Evolutionary conservation across 23 tunicate species (phyloP), one percentile per base, ranked within the genome.

Genomic region (Halocynthia aurantium): DNA sequence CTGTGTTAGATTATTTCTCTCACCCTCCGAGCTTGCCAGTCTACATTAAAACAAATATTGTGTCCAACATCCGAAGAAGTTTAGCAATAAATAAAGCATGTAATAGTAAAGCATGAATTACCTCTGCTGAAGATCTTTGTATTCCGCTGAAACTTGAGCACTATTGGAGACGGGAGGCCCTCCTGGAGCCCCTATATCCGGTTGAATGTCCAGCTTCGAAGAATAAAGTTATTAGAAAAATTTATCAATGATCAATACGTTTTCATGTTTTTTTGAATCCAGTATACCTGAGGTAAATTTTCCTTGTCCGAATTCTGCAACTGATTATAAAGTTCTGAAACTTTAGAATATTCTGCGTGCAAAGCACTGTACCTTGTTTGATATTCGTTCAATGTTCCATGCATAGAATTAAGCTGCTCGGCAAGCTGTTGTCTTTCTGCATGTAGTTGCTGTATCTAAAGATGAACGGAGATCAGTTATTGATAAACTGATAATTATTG

Each of bases 341-440:
- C 58, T 75, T 76, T 82, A 44, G 17, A 13, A 75, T 87, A 82
- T 65, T 82, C 83, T 22, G 76, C 51, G 52, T 77, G 86, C 51
- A 82, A 68, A 44, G 77, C 72, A 17, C 72, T 71, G 73, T 82
- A 87, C 50, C 85, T 81, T 51, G 72, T 54, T 62, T 87, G 86
- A 66, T 87, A 87, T 69, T 87, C 82, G 56, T 82, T 86, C 55
- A 82, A 52, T 21, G 73, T 68, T 31, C 51, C 55, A 52, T 61
- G 71, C 17, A 77, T 72, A n/a, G 81, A 7, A 10, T 52, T 6
- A 8, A 87, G 22, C 64, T 87, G 93, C 5, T 83, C 64, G 10
- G 72, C 83, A 9, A 87, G 76, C 0, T 82, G 75, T 8, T 82
- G 79, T 7, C 83, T 50, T 31, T 87, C 85, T n/a, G 70, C 70